Evolutionary conservation across 2,113 vertebrate genomes (phyloP).

Genomic region (Cephalopholis sonnerati): DNA sequence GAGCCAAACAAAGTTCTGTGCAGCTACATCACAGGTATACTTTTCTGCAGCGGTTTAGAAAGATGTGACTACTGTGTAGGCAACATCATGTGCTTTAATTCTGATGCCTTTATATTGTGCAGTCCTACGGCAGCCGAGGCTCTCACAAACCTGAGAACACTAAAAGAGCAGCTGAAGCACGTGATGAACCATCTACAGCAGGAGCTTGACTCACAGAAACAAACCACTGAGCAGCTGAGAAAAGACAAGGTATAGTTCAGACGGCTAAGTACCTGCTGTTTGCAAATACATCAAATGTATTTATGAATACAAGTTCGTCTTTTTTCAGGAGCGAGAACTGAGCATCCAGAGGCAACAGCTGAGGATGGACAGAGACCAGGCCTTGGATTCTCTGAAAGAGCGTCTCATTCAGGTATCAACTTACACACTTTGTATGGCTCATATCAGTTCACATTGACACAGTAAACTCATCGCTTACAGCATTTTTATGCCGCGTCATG

Average conservation of each 20-base stretch:
- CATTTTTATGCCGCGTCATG: background rate
- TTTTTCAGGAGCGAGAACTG: slow-evolving; percentile 77
- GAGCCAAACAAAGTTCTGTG: slow-evolving; percentile 22
- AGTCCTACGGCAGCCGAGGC: slow-evolving; percentile 70
- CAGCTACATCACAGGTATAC: slow-evolving; percentile 68
- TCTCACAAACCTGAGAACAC: slow-evolving; percentile 65
- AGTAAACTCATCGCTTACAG: background rate
- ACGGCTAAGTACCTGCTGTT: background rate
- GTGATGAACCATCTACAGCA: slow-evolving; percentile 69
- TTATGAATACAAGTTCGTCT: background rate
- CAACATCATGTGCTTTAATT: background rate
- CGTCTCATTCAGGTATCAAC: slow-evolving; percentile 75
- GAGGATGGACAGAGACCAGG: slow-evolving; percentile 73
- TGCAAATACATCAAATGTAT: background rate
- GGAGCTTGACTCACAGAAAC: slow-evolving; percentile 74
- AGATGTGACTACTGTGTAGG: background rate
- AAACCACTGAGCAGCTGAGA: slow-evolving; percentile 57
- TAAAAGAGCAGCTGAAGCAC: slow-evolving; percentile 76
- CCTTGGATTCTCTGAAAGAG: slow-evolving; percentile 75
- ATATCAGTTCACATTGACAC: background rate
- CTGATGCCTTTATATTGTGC: background rate
- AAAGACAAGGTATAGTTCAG: slow-evolving; percentile 70
- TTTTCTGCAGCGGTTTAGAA: background rate
- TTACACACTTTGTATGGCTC: background rate
- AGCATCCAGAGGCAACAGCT: slow-evolving; percentile 77